Conservation (phyloP, 2,888 invertebrate genomes). For the Diarsia dahlii region DNA sequence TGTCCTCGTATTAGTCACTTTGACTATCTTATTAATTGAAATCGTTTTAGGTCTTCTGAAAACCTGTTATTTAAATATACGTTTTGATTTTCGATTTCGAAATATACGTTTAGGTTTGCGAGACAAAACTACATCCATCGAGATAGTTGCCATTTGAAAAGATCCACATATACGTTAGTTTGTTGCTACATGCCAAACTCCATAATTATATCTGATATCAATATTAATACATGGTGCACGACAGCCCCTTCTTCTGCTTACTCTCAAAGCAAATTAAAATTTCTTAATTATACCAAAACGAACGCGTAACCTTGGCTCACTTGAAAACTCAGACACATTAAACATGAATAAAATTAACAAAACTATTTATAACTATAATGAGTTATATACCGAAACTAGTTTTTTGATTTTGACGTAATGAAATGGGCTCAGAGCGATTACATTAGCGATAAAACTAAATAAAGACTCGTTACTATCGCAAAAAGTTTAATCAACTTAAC, state of each 20-base stretch:
- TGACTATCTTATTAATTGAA: not conserved
- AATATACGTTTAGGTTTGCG: not conserved
- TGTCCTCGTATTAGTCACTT: not conserved
- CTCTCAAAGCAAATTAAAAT: not conserved
- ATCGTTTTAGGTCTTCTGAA: not conserved
- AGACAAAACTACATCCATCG: not conserved
- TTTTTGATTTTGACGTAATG: constrained; percentile 15
- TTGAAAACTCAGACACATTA: constrained; percentile 22
- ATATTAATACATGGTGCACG: not conserved
- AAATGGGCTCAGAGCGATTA: constrained; percentile 6
- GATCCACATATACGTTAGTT: not conserved
- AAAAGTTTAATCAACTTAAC: constrained; percentile 28
- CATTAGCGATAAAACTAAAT: constrained; percentile 12
- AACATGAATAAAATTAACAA: constrained; percentile 32
- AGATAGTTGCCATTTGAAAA: not conserved
- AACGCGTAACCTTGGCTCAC: constrained; percentile 26
- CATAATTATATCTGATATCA: not conserved
- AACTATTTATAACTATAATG: constrained; percentile 32
- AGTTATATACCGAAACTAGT: constrained; percentile 15
- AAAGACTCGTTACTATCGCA: not conserved
- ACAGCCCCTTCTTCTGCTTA: not conserved
- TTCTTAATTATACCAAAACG: not conserved
- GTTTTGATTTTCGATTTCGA: not conserved
- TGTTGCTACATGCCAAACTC: not conserved
- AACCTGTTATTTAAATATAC: not conserved